phyloP scores from a whole-genome alignment of 2,797 vertebrate species.

The Rachycentron canadum region DNA sequence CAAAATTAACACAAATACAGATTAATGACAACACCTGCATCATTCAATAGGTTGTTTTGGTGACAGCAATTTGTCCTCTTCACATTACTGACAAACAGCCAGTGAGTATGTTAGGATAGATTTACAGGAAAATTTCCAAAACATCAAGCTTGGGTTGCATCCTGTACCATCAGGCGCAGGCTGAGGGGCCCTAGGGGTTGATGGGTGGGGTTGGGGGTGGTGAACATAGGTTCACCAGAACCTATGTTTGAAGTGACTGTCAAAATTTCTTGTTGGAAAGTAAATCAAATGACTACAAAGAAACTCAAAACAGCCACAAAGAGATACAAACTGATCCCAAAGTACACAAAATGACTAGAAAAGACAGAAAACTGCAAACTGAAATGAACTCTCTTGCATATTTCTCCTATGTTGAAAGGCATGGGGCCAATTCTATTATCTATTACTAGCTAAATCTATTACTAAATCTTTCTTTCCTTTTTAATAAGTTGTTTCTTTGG shows the following conservation, averaged over 20 bases:
- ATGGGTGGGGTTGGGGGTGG: too few species aligned
- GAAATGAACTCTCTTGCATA: not conserved
- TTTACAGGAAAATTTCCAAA: not conserved
- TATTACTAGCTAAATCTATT: not conserved
- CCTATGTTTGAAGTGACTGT: conserved; percentile 4
- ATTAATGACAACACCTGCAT: not conserved
- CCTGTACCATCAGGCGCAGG: not conserved
- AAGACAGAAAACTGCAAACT: not conserved
- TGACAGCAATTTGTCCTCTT: not conserved
- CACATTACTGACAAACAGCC: not conserved
- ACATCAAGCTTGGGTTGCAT: not conserved
- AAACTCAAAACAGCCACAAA: not conserved
- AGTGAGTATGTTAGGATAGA: not conserved
- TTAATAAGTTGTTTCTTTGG: not conserved
- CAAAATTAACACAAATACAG: not conserved
- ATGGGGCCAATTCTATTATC: not conserved
- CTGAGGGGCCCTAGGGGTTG: not conserved
- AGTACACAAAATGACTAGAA: not conserved
- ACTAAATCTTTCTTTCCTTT: not conserved
- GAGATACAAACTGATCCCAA: not conserved
- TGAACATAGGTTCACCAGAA: not conserved
- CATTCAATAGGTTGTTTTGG: not conserved
- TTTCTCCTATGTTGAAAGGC: not conserved
- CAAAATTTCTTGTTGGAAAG: not conserved
- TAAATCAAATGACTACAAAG: not conserved